Percentiles rank a stretch among this genome's conserved stretches.
phyloP scores from a whole-genome alignment of 2,113 vertebrate species.

The Paralichthys olivaceus region DNA sequence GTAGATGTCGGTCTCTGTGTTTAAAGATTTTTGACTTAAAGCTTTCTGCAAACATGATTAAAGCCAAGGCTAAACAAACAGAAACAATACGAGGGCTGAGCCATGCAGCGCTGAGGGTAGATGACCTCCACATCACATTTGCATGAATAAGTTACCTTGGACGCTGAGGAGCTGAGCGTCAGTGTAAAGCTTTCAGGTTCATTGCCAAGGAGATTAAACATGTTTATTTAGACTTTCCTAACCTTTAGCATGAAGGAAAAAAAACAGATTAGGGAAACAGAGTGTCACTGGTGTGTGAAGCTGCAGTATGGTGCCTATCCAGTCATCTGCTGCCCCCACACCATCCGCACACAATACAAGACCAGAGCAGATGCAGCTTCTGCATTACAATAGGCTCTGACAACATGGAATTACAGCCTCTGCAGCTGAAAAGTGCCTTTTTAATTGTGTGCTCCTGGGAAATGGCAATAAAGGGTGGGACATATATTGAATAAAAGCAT shows the following conservation, averaged over 20 bases:
- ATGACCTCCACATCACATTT: slow-evolving; percentile 60
- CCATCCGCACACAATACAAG: slow-evolving; percentile 64
- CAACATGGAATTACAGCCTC: slow-evolving; percentile 74
- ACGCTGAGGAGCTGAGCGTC: slow-evolving; percentile 32
- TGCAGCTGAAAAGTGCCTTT: slow-evolving; percentile 68
- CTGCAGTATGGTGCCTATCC: slow-evolving; percentile 64
- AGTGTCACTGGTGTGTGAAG: slow-evolving; percentile 42
- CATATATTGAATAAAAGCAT: slow-evolving; percentile 58
- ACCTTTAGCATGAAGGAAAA: slow-evolving; percentile 51
- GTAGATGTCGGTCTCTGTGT: slow-evolving; percentile 8
- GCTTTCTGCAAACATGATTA: slow-evolving; percentile 43
- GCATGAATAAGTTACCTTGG: slow-evolving; percentile 56
- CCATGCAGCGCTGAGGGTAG: slow-evolving; percentile 20
- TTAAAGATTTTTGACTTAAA: slow-evolving; percentile 37
- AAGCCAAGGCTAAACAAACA: slow-evolving; percentile 68
- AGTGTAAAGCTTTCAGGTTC: slow-evolving; percentile 50
- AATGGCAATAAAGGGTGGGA: slow-evolving; percentile 54
- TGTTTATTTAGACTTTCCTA: slow-evolving; percentile 60
- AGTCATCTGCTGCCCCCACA: slow-evolving; percentile 60
- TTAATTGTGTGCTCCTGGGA: slow-evolving; percentile 51
- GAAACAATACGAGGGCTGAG: slow-evolving; percentile 26
- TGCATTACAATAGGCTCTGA: slow-evolving; percentile 72
- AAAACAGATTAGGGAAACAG: slow-evolving; percentile 43
- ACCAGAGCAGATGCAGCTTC: slow-evolving; percentile 67
- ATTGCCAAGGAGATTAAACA: slow-evolving; percentile 54